Conservation (phyloP, 2,113 vertebrate genomes). For the Varanus komodoensis region DNA sequence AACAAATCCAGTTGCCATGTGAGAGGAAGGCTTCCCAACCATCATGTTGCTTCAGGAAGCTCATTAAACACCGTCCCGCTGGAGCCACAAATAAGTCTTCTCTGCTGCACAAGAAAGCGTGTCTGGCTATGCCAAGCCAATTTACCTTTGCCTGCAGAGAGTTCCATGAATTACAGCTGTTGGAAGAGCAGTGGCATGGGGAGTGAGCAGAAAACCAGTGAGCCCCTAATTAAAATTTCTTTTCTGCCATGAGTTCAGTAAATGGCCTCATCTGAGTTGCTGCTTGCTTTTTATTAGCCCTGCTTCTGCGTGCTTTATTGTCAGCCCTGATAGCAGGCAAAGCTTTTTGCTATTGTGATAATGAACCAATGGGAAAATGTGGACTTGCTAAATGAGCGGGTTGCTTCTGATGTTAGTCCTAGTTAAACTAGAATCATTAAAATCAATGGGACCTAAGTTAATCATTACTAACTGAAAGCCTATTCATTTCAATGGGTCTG, state of each 20-base stretch:
- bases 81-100: background rate
- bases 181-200: background rate
- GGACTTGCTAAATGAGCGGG: background rate
- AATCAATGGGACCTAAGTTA: too few species aligned
- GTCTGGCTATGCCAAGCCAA: background rate
- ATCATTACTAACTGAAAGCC: too few species aligned
- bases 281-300: background rate
- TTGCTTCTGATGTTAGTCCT: too few species aligned
- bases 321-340: background rate
- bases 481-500: too few species aligned
- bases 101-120: background rate
- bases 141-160: background rate
- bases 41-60: background rate
- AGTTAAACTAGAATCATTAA: too few species aligned
- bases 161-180: background rate
- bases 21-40: background rate
- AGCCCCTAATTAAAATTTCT: background rate
- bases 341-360: too few species aligned
- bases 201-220: background rate
- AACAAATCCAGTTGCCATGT: conserved; percentile 9
- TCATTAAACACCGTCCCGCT: background rate
- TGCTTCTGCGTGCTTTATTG: background rate
- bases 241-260: background rate
- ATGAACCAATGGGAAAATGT: too few species aligned
- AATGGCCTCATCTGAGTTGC: background rate